Evolutionary conservation across 2,113 vertebrate genomes (phyloP).

Genomic region (Columba livia): DNA sequence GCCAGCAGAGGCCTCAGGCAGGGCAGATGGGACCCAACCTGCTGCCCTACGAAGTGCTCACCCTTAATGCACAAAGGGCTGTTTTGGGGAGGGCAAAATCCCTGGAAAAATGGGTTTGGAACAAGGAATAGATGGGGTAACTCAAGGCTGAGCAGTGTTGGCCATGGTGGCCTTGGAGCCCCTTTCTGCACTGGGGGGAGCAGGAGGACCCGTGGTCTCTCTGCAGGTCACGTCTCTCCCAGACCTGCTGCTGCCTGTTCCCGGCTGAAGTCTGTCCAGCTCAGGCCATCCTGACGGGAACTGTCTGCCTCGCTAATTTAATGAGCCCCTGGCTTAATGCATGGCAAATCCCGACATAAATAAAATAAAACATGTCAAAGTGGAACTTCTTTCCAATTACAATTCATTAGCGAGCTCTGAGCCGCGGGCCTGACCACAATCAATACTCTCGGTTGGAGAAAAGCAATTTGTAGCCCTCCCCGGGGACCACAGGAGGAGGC

Average conservation of each 20-base stretch:
- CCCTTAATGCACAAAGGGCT: background rate
- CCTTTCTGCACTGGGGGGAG: fast-evolving
- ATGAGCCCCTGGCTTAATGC: conserved; percentile 6
- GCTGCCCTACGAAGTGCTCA: background rate
- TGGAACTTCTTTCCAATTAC: background rate
- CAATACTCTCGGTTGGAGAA: background rate
- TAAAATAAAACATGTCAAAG: conserved; percentile 23
- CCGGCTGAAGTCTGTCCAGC: background rate
- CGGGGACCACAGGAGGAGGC: background rate
- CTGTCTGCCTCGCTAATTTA: background rate
- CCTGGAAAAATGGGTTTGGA: background rate
- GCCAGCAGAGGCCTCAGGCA: background rate
- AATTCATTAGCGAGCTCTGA: background rate
- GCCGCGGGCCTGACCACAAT: background rate
- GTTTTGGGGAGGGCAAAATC: background rate
- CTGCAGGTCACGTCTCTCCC: background rate
- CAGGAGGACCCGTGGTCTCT: background rate
- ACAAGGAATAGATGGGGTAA: fast-evolving
- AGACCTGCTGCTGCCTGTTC: background rate
- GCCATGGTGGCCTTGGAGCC: background rate
- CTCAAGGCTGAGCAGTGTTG: background rate
- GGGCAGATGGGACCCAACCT: background rate
- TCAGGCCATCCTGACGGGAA: background rate
- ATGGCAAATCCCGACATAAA: background rate
- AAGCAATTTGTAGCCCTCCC: background rate